These are phyloP conservation scores for Cyanistes caeruleus DNA, from an alignment of 2,113 vertebrate species.

Conservation along the genomic window DNA sequence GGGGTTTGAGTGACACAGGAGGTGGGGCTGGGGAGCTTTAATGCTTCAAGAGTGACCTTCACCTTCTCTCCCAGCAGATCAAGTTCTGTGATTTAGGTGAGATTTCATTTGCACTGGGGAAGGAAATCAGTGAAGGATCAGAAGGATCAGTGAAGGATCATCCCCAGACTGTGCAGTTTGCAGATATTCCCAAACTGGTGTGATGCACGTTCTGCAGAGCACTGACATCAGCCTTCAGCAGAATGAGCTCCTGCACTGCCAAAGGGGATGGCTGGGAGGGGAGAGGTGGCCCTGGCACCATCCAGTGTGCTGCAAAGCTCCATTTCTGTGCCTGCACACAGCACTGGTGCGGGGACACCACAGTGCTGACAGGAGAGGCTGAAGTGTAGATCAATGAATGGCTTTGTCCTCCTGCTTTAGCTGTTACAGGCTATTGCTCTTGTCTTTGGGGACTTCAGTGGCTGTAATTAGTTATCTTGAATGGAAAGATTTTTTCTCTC, in stretches of 20 bases:
- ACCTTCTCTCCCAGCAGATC: neutral
- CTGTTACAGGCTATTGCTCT: neutral
- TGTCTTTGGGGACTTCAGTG: neutral
- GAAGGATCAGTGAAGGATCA: no score
- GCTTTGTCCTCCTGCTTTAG: neutral
- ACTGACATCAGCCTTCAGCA: neutral
- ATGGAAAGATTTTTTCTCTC: neutral
- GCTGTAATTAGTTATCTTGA: conserved; percentile 13
- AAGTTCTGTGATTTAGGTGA: neutral
- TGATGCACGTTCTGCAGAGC: neutral
- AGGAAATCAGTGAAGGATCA: neutral
- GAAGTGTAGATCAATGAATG: neutral
- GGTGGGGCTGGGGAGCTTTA: neutral
- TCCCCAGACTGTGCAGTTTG: neutral
- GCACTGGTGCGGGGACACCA: neutral
- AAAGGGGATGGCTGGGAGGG: neutral
- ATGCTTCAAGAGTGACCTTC: neutral
- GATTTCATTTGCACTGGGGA: neutral
- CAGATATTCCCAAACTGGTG: neutral
- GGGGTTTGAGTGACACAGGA: neutral
- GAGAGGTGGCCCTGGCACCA: neutral
- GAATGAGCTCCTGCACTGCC: accelerated
- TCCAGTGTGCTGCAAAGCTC: neutral
- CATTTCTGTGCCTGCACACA: neutral
- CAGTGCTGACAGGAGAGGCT: neutral